Evolutionary conservation across 1,140 invertebrate species (phyloP).

Genomic region (Drosophila ironensis): DNA sequence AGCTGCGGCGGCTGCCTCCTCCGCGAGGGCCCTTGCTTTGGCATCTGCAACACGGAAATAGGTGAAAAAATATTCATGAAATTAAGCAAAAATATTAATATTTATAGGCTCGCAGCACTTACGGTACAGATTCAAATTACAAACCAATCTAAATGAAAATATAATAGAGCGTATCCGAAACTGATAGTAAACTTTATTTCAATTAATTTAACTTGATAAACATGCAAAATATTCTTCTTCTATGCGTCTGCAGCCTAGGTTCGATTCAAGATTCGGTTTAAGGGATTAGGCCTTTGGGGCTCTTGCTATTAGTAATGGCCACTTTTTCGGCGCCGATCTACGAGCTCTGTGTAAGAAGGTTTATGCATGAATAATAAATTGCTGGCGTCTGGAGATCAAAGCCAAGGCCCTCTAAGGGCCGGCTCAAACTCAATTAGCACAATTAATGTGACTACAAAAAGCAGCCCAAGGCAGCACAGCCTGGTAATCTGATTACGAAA

Average conservation of each 20-base stretch:
- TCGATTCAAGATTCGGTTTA: not conserved
- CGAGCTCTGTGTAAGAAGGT: slow-evolving; percentile 57
- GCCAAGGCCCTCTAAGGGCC: slow-evolving; percentile 5
- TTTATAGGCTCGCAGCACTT: too few relatives aligned
- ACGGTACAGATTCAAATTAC: too few relatives aligned
- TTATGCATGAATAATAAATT: slow-evolving; percentile 29
- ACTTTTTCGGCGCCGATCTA: slow-evolving; percentile 49
- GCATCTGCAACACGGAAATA: slow-evolving; percentile 44
- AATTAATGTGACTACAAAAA: slow-evolving; percentile 29
- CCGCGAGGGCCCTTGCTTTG: slow-evolving; percentile 62
- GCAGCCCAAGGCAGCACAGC: not conserved
- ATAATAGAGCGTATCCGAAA: too few relatives aligned
- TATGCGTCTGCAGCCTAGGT: too few relatives aligned
- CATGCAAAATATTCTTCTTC: too few relatives aligned
- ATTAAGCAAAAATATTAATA: too few relatives aligned
- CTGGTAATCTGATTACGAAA: slow-evolving; percentile 40
- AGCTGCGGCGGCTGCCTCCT: slow-evolving; percentile 47
- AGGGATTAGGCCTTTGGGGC: not conserved
- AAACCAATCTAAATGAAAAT: too few relatives aligned
- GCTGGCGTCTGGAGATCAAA: slow-evolving; percentile 27
- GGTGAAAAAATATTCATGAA: not conserved
- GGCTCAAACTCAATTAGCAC: slow-evolving; percentile 46
- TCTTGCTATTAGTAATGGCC: slow-evolving; percentile 15
- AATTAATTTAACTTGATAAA: too few relatives aligned
- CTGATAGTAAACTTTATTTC: too few relatives aligned